phyloP scores from a whole-genome alignment of 2,888 invertebrate genomes.

The Troides oblongomaculatus region DNA sequence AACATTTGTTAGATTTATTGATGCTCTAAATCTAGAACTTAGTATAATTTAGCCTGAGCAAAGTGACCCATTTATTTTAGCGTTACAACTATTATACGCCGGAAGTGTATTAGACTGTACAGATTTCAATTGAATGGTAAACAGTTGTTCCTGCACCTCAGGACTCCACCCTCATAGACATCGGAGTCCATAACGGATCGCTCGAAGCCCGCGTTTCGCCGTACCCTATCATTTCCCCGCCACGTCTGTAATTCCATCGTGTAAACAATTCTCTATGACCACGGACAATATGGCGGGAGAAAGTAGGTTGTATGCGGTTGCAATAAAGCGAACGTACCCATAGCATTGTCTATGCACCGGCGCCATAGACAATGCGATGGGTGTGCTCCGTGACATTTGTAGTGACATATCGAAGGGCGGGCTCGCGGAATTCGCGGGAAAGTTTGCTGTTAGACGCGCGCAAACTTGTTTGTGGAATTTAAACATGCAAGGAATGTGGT shows the following conservation, averaged over 20 bases:
- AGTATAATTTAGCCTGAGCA: background rate
- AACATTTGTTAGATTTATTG: background rate
- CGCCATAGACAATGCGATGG: constrained; percentile 44
- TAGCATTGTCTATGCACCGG: constrained; percentile 34
- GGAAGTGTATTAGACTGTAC: background rate
- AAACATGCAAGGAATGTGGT: background rate
- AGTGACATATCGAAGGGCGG: constrained; percentile 42
- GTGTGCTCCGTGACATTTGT: constrained; percentile 52
- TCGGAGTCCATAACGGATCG: background rate
- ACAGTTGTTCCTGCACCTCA: background rate
- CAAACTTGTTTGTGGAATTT: constrained; percentile 14
- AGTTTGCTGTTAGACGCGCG: constrained; percentile 35
- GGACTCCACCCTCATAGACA: background rate
- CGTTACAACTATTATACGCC: background rate
- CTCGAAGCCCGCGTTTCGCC: background rate
- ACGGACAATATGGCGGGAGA: constrained; percentile 29
- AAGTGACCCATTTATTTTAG: background rate
- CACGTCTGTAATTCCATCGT: constrained; percentile 25
- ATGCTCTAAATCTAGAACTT: background rate
- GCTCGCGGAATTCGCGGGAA: constrained; percentile 38
- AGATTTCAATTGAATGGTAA: background rate
- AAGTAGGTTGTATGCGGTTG: constrained; percentile 37
- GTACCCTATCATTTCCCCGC: constrained; percentile 8
- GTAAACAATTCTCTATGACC: constrained; percentile 23
- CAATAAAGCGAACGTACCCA: constrained; percentile 43